Evolutionary conservation across 1,140 invertebrate genomes (phyloP).

Genomic region (Plutomurus gul): DNA sequence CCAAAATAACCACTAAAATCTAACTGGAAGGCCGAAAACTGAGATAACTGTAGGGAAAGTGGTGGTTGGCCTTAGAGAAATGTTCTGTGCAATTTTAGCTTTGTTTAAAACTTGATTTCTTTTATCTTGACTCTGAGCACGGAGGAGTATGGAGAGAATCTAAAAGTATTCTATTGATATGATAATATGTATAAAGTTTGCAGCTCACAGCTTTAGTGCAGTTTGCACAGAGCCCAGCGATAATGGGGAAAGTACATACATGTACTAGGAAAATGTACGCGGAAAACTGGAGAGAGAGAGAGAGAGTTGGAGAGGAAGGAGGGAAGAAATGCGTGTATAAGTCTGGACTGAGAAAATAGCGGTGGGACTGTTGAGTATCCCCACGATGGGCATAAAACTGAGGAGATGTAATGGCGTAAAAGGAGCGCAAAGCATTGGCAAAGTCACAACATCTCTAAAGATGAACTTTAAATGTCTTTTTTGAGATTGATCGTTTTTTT

Average conservation of each 20-base stretch:
- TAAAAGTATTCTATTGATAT: too few relatives aligned
- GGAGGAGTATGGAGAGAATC: too few relatives aligned
- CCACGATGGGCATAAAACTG: constrained; percentile 49
- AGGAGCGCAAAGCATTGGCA: constrained; percentile 41
- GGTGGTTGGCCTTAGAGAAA: too few relatives aligned
- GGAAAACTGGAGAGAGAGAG: too few relatives aligned
- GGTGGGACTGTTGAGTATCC: constrained; percentile 43
- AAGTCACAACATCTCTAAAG: constrained; percentile 43
- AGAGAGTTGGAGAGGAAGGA: constrained; percentile 3
- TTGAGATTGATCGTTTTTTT: constrained; percentile 46
- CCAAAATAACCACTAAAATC: too few relatives aligned
- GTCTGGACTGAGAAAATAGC: constrained; percentile 37
- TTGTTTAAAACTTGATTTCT: too few relatives aligned
- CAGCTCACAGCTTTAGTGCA: not conserved
- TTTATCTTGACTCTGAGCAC: too few relatives aligned
- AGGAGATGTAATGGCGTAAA: constrained; percentile 41
- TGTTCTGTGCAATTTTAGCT: too few relatives aligned
- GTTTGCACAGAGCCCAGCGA: not conserved
- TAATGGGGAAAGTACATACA: constrained; percentile 18
- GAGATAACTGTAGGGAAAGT: too few relatives aligned
- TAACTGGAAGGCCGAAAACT: too few relatives aligned
- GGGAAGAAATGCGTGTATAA: not conserved
- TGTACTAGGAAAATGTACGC: too few relatives aligned
- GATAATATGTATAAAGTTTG: constrained; percentile 19
- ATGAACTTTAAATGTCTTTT: constrained; percentile 49